Base-by-base conservation (phyloP, 2,888 invertebrate genomes). In the Lampropteryx suffumata region DNA sequence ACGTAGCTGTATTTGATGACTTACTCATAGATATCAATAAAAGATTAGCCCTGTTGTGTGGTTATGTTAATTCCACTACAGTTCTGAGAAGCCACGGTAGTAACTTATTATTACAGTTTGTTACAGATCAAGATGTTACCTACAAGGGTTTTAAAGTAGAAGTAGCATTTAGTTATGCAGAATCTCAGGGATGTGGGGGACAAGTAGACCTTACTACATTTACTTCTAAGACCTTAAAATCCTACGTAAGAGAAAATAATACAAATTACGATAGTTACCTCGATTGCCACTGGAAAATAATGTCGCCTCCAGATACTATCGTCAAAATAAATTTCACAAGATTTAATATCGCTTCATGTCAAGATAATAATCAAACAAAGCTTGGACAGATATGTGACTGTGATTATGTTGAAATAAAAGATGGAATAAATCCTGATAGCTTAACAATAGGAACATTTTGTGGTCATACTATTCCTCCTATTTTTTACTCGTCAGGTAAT, bases 201-300 rank as follows among this genome's bases (percentile, higher is more conserved):
- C 73, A 68, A 1, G 79, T 95, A n/a, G 84, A 92, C 53, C 67
- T 95, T 50, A 90, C 85, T 0, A 62, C 76, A 0, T 73, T 80
- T 47, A 73, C 79, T 3, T 59, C 79, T 8, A 61, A 73, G 29
- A 77, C 51, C 35, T 80, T 93, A 5, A 87, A 79, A 61, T 79
- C 85, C 13, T 86, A 86, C 11, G 61, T 81, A 1, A 68, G 85
- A 32, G 69, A 61, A 29, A 65, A 67, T 13, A 78, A 77, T 13
- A 82, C 91, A 0, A 76, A 77, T 1, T 95, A 95, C 69, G 94
- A 94, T 57, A 78, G 91, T 29, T 85, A 91, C 59, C 85, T 96
- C 62, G 94, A 96, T 62, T 98, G 98, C 70, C 88, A 92, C 39
- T 98, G 97, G 95, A 77, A 82, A 3, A 85, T 97, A 30, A 82